Percentiles rank a stretch among this genome's conserved stretches.
Evolutionary conservation across 2,797 vertebrate species (phyloP).

Genomic region (Catamblyrhynchus diadema): DNA sequence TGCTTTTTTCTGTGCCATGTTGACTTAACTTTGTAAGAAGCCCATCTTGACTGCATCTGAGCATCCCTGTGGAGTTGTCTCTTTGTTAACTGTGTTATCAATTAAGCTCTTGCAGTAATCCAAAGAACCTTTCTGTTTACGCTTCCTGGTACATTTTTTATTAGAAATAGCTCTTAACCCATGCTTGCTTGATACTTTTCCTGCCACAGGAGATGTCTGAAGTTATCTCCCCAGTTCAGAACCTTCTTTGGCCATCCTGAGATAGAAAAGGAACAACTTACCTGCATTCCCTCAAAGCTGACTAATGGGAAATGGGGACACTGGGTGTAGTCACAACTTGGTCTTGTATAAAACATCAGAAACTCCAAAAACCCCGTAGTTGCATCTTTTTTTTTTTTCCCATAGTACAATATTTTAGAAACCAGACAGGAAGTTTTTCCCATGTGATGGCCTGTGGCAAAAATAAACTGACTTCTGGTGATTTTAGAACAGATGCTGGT

Average conservation of each 20-base stretch:
- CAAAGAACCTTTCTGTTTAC: background rate
- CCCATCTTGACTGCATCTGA: conserved; percentile 56
- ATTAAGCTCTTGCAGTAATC: conserved; percentile 5
- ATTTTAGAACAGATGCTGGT: background rate
- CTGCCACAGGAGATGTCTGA: background rate
- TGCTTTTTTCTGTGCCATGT: conserved; percentile 55
- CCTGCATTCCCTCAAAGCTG: background rate
- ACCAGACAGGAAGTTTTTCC: background rate
- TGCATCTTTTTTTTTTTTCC: background rate
- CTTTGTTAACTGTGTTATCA: conserved; percentile 53
- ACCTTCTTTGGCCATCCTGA: background rate
- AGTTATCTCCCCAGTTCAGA: background rate
- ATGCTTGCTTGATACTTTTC: background rate
- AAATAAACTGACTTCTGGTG: background rate
- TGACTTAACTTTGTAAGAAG: conserved; percentile 52
- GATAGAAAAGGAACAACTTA: background rate
- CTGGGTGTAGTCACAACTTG: background rate
- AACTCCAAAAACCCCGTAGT: background rate
- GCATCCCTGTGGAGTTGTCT: conserved; percentile 20
- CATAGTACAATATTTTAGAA: background rate
- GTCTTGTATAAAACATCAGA: background rate
- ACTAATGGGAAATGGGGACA: background rate
- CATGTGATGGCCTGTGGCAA: background rate
- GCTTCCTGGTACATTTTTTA: background rate
- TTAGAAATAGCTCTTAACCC: background rate